Evolutionary conservation across 2,113 vertebrate genomes (phyloP), one percentile per base, ranked within the genome.

Genomic region (Boulengeromyrus knoepffleri): DNA sequence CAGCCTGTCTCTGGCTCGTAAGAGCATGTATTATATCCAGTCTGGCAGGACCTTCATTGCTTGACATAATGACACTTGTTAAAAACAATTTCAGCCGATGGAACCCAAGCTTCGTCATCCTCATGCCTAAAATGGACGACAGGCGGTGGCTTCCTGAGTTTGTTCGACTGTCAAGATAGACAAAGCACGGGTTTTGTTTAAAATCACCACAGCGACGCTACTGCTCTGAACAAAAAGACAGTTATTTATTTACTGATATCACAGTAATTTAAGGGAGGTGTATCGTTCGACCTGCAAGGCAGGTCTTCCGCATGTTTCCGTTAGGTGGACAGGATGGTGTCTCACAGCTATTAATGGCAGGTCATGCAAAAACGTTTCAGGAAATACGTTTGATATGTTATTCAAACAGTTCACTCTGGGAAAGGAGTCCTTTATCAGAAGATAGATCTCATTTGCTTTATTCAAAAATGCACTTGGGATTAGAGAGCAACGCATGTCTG

Each of bases 1-100:
- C 94, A 94, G 92, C 91, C 91, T 92, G 95, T 94, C 95, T 95
- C 94, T 96, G 95, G 93, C 94, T 95, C 94, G 93, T 93, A 92
- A 96, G 94, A 95, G 92, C 95, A 91, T 93, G 89, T 92, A 90
- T 92, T 91, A 90, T 89, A 85, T 88, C 89, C 90, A 53, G 90
- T 90, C 90, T 91, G 93, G 94, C 92, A 93, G 94, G 93, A 93
- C 92, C 92, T 95, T 93, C 94, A 92, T 93, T 93, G 93, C 94
- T 93, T 94, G 92, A 94, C 94, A 95, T 94, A 95, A 92, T 90
- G 92, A 91, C 87, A 94, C 52, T 74, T 94, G 93, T 92, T 89
- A 31, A 95, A 94, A 95, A 94, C 95, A 94, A 93, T 94, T 91
- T 93, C 92, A 90, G 94, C 95, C 95, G 94, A 95, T 93, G 93